Evolutionary conservation across 1,140 invertebrate species (phyloP), one percentile per base, ranked within the genome.

Genomic region (Drosophila guanche): DNA sequence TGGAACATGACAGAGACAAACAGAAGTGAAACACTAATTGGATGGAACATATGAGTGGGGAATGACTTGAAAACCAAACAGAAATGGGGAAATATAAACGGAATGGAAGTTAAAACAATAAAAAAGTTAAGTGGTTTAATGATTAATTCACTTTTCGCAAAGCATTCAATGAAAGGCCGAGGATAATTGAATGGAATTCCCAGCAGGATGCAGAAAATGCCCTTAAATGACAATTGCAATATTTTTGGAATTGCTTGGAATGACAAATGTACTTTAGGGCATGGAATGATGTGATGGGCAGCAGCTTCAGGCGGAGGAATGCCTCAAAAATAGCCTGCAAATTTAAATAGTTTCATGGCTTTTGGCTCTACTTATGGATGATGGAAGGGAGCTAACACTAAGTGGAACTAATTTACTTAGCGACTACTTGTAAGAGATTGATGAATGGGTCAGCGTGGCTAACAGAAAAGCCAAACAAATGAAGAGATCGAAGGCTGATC

Each of bases 361-460:
- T 56, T 12, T 37, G 10, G 33, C 4, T 12, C 12, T 37, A 37
- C 1, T 37, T 4, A 12, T 12, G 4, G 25, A 56, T 48, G 41
- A 67, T 46, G 51, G 20, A n/a, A 23, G 48, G 23, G 41, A 68
- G 43, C 62, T 8, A 45, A 25, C 47, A 42, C 47, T 23, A 50
- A 22, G 48, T 68, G 62, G 62, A 68, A 68, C 62, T 56, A 56
- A 56, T 37, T 37, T 4, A 37, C 10, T 37, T 37, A 37, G 33
- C 33, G 33, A 56, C 25, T 56, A 68, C 47, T 69, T 69, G 68
- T 68, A 25, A n/a, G 20, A 37, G 62, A 69, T 69, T 69, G 66
- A 69, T 69, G 33, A 63, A 69, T 69, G 51, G 43, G 33, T 33
- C 65, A 48, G 50, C 62, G 7, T 23, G 63, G 20, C 62, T 45